Evolutionary conservation across 1,140 invertebrate genomes (phyloP).

Genomic region (Pygmarrhopalites habei): DNA sequence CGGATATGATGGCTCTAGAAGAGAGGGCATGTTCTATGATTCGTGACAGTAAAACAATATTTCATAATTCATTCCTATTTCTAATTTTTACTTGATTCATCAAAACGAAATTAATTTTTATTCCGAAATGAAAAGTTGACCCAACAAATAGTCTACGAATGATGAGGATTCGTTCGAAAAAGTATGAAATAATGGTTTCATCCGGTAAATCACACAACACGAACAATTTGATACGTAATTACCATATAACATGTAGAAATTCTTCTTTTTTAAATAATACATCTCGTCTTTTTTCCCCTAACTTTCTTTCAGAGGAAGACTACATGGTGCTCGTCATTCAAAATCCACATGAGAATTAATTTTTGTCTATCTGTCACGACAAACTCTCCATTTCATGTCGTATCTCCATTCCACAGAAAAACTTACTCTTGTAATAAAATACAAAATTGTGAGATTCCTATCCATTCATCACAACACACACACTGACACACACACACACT

Average conservation of each 20-base stretch:
- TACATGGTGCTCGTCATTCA: constrained; percentile 8
- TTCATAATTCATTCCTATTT: no score
- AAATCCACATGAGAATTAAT: constrained; percentile 2
- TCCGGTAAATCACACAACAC: background rate
- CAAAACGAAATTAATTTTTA: no score
- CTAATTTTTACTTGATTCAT: no score
- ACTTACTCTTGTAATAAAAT: no score
- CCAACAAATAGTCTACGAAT: constrained; percentile 94
- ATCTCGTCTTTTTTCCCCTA: background rate
- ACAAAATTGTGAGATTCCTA: no score
- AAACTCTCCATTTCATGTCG: no score
- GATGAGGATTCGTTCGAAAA: constrained; percentile 85
- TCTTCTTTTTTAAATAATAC: background rate
- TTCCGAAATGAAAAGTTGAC: no score
- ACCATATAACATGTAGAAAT: background rate
- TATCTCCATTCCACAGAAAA: no score
- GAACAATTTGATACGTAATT: background rate
- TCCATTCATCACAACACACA: no score
- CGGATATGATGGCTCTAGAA: constrained; percentile 76
- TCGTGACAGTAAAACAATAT: no score
- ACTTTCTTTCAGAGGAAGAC: background rate
- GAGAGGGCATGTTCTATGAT: constrained; percentile 50
- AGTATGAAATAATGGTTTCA: constrained; percentile 89
- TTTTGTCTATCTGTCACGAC: no score
- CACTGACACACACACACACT: no score